Evolutionary conservation across 2,113 vertebrate genomes (phyloP).

Genomic region (Solea senegalensis): DNA sequence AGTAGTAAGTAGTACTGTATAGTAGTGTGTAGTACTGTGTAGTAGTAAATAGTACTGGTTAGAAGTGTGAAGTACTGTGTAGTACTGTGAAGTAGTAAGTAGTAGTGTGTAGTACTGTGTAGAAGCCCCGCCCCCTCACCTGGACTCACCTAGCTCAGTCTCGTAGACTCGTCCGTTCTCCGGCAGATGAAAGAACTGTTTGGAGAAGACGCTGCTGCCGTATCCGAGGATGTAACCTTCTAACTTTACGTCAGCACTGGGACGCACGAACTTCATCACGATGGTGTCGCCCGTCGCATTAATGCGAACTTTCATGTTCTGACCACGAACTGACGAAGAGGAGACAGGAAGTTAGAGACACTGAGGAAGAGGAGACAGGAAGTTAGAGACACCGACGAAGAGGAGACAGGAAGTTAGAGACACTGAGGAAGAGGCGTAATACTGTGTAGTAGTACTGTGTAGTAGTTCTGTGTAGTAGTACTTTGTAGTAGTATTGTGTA

Average conservation of each 20-base stretch:
- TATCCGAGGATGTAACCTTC: conserved; percentile 94
- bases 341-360: neutral
- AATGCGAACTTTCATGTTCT: conserved; percentile 91
- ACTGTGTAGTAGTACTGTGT: no score
- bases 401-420: neutral
- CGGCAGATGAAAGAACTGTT: conserved; percentile 91
- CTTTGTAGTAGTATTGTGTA: no score
- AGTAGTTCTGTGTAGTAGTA: neutral
- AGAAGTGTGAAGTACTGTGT: no score
- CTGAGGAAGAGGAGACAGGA: neutral
- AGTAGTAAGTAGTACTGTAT: no score
- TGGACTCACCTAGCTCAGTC: conserved; percentile 83
- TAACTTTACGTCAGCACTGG: conserved; percentile 85
- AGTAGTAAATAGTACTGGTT: no score
- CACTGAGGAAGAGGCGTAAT: neutral
- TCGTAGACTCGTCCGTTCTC: conserved; percentile 84
- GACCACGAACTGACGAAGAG: conserved; percentile 83
- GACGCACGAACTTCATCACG: conserved; percentile 88
- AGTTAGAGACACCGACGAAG: neutral
- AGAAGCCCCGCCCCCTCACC: no score
- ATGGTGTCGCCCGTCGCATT: conserved; percentile 91
- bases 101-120: no score
- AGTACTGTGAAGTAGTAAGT: no score
- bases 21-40: no score
- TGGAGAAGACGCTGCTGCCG: conserved; percentile 88